phyloP scores from a whole-genome alignment of 2,113 vertebrate genomes.

The Neotoma lepida region DNA sequence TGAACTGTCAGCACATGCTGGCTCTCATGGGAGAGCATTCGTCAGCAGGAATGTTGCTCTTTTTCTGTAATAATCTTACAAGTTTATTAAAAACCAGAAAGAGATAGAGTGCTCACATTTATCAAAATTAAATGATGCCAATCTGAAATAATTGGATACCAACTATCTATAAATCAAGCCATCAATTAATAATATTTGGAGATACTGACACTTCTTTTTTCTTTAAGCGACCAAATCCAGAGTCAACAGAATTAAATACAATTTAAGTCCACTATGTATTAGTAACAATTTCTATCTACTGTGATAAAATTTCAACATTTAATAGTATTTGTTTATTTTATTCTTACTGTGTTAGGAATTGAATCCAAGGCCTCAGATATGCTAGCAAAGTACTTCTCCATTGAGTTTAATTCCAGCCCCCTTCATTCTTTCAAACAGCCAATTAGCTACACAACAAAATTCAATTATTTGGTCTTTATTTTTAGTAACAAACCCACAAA shows the following conservation, averaged over 20 bases:
- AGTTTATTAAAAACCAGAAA: slow-evolving; percentile 12
- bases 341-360: neutral
- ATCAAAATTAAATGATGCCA: slow-evolving; percentile 29
- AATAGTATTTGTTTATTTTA: neutral
- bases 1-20: neutral
- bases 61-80: slow-evolving; percentile 16
- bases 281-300: neutral
- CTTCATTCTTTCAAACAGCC: neutral
- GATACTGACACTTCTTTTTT: neutral
- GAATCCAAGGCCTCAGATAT: neutral
- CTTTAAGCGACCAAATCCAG: neutral
- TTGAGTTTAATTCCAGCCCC: neutral
- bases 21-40: neutral
- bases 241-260: neutral
- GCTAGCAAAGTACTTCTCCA: neutral
- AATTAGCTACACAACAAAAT: neutral
- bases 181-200: slow-evolving; percentile 7
- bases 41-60: neutral
- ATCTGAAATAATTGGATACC: neutral
- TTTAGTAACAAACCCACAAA: slow-evolving; percentile 28
- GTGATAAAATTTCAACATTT: neutral
- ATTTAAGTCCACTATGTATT: neutral
- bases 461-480: slow-evolving; percentile 27
- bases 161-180: slow-evolving; percentile 19
- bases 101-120: neutral